These are phyloP conservation scores for Chascanopsetta lugubris DNA, from an alignment of 2,113 vertebrate genomes.

Conservation along the genomic window DNA sequence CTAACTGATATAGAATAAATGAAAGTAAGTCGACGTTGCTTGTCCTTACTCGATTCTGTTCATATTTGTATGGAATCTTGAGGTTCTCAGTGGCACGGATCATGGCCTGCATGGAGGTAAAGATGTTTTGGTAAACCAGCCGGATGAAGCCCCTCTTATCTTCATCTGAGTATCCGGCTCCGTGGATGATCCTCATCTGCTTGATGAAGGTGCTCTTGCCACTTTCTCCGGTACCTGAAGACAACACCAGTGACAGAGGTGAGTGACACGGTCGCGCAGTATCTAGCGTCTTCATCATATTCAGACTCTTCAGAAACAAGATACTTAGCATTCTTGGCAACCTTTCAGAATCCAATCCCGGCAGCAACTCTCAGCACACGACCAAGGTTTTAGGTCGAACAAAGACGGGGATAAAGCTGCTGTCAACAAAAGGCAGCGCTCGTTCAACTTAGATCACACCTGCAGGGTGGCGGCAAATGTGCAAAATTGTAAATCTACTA, in stretches of 20 bases:
- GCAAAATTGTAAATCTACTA: no score
- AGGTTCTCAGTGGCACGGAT: slow-evolving; percentile 86
- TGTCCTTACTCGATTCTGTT: slow-evolving; percentile 84
- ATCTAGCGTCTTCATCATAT: neutral
- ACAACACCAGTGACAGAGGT: neutral
- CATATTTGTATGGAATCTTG: slow-evolving; percentile 84
- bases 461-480: no score
- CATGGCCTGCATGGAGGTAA: slow-evolving; percentile 87
- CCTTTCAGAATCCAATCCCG: neutral
- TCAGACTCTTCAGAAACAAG: neutral
- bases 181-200: slow-evolving; percentile 94
- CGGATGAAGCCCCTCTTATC: slow-evolving; percentile 86
- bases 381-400: neutral
- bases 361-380: neutral
- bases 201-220: slow-evolving; percentile 95
- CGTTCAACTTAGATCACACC: no score
- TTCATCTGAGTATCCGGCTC: slow-evolving; percentile 87
- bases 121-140: slow-evolving; percentile 90
- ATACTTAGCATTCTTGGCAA: neutral
- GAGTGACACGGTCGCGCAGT: neutral
- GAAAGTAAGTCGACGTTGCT: neutral
- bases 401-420: neutral
- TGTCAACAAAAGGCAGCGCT: neutral
- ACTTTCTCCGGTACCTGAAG: slow-evolving; percentile 88
- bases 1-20: no score